Evolutionary conservation across 2,797 vertebrate species (phyloP), one percentile per base, ranked within the genome.

Genomic region (Tiaroga cobitis): DNA sequence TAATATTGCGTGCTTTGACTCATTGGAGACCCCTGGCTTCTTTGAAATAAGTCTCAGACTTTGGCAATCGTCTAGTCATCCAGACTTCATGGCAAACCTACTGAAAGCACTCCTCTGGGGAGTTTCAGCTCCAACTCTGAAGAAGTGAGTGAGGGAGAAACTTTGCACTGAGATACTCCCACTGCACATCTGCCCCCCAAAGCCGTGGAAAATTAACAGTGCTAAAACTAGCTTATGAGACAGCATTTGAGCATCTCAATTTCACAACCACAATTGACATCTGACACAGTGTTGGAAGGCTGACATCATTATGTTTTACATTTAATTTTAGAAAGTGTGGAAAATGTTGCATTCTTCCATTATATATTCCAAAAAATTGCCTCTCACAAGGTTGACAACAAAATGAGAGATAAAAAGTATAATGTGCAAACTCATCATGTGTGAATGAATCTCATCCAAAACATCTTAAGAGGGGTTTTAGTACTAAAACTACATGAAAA

Each of bases 41-140:
- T 88, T 89, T 89, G 74, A 89, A 90, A 90, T 83, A 88, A 73
- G 59, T 88, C 79, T 83, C 81, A 56, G 43, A 82, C 63, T 84
- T 76, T 88, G 89, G 82, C 87, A 79, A 26, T 83, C 80, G 43
- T 86, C 85, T 79, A 88, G 79, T 88, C 85, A 87, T 89, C 89
- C 87, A 86, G 87, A 83, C 86, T 26, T 74, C 32, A 37, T 61
- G 77, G 86, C 72, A 85, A 82, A 87, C 88, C 85, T 63, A 37
- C 11, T 0, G 82, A 74, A 89, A 70, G 77, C 73, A 68, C 43
- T 77, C 86, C 86, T 86, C 78, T 9, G 80, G 81, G 87, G 88
- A 88, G 72, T 75, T 74, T 67, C 59, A 87, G 68, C 43, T 67
- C 39, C 80, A 83, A 77, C 73, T 68, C 56, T 69, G 8, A 82